Conservation (phyloP, 2,797 vertebrate genomes). For the Thunnus albacares region DNA sequence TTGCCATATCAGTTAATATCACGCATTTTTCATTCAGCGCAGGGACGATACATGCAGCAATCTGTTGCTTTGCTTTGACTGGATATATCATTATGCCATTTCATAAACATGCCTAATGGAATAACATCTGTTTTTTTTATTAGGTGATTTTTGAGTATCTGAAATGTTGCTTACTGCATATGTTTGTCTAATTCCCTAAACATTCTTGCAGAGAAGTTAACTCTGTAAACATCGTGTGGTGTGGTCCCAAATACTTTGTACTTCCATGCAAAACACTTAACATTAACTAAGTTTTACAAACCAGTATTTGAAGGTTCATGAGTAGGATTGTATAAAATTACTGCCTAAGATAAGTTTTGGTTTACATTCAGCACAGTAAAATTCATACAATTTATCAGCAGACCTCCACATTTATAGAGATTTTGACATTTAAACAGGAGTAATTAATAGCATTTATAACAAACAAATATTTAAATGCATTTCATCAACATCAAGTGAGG, state of each 20-base stretch:
- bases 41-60: slow-evolving; percentile 1
- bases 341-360: background rate
- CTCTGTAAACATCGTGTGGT: background rate
- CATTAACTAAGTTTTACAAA: background rate
- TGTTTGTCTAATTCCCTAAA: background rate
- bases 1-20: background rate
- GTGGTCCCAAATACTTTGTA: background rate
- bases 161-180: background rate
- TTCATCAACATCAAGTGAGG: background rate
- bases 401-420: background rate
- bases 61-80: slow-evolving; percentile 6
- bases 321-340: background rate
- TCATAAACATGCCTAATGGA: background rate
- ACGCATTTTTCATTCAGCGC: background rate
- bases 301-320: background rate
- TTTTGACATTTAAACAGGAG: background rate
- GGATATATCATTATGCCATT: background rate
- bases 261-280: background rate
- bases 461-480: background rate
- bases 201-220: background rate
- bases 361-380: background rate
- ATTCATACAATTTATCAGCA: background rate
- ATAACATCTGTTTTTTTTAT: background rate
- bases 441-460: background rate
- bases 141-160: background rate